Conservation (phyloP, 30 jellyfish, hydroid and myxozoan genomes). For the Pseudorhiza aurosa region DNA sequence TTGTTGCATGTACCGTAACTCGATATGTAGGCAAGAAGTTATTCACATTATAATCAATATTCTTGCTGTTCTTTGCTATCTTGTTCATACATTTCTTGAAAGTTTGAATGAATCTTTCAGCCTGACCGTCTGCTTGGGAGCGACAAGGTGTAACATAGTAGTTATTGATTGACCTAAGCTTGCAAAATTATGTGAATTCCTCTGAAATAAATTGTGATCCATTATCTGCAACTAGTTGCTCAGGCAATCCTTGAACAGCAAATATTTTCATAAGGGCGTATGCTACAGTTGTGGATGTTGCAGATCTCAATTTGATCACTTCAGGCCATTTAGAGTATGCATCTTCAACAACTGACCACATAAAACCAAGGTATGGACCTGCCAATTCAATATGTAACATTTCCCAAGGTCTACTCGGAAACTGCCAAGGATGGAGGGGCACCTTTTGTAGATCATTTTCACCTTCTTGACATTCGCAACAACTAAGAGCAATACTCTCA, state of each 20-base stretch:
- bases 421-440: constrained; percentile 67
- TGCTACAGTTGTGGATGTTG: constrained; percentile 42
- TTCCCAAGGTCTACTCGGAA: constrained; percentile 69
- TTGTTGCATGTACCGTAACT: constrained; percentile 66
- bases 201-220: constrained; percentile 65
- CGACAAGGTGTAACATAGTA: constrained; percentile 69
- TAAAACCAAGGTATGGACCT: constrained; percentile 66
- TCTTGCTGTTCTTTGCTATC: constrained; percentile 66
- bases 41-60: constrained; percentile 38
- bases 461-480: constrained; percentile 70
- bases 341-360: constrained; percentile 76
- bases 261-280: constrained; percentile 48
- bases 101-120: constrained; percentile 61
- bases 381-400: constrained; percentile 55
- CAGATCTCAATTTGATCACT: constrained; percentile 39
- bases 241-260: constrained; percentile 71
- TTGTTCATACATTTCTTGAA: constrained; percentile 61
- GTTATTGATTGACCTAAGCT: constrained; percentile 64
- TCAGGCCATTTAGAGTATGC: constrained; percentile 55
- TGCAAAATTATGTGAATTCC: constrained; percentile 55
- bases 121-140: constrained; percentile 67
- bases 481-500: constrained; percentile 65
- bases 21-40: constrained; percentile 52
- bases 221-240: constrained; percentile 65
- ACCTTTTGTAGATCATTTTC: constrained; percentile 64